Evolutionary conservation across 2,113 vertebrate species (phyloP).

Genomic region (rat (Rattus norvegicus)): DNA sequence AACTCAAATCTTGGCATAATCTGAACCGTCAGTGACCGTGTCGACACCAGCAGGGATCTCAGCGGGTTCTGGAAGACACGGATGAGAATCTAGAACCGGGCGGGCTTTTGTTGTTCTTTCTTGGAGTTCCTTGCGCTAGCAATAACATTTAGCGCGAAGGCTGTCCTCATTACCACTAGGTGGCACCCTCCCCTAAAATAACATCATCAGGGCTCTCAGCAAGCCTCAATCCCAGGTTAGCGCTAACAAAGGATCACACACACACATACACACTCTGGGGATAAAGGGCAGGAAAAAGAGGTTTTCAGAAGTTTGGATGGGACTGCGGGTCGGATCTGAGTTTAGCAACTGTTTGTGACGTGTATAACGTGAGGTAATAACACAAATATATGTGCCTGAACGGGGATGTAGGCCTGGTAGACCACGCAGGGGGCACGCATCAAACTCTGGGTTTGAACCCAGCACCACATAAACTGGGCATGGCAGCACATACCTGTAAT

Average conservation of each 20-base stretch:
- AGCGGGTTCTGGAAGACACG: neutral
- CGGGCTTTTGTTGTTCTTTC: neutral
- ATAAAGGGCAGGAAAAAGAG: neutral
- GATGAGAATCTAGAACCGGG: neutral
- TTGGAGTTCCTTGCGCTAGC: too few species aligned
- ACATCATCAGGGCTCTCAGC: neutral
- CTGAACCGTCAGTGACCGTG: neutral
- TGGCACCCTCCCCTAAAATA: constrained; percentile 66
- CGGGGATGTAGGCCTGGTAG: too few species aligned
- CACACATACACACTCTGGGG: rapidly evolving
- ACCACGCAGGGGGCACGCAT: neutral
- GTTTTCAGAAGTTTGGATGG: neutral
- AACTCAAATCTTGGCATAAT: neutral
- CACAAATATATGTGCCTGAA: neutral
- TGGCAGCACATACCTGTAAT: neutral
- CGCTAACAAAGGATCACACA: neutral
- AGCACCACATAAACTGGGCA: neutral
- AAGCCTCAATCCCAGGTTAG: neutral
- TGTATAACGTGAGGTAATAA: neutral
- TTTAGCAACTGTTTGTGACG: neutral
- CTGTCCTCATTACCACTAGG: constrained; percentile 60
- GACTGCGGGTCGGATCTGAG: neutral
- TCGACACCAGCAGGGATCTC: neutral
- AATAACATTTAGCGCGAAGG: neutral
- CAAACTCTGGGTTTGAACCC: neutral